A percentile compares a stretch with the other conserved stretches of the same genome.
Evolutionary conservation across 2,888 invertebrate genomes (phyloP).

Genomic region (Bruchidius siliquastri): DNA sequence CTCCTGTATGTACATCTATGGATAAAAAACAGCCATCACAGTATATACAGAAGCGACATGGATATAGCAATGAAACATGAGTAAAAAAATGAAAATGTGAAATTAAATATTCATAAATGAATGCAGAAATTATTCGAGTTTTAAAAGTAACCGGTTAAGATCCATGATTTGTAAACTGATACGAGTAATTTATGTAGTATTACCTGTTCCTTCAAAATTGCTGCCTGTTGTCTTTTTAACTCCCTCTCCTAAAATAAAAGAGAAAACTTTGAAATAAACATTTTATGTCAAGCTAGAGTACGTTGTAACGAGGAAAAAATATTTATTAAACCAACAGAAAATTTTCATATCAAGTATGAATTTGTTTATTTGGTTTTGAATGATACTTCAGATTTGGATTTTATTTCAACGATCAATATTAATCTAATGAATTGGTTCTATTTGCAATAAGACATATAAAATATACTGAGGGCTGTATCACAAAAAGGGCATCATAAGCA

Average conservation of each 20-base stretch:
- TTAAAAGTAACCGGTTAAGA: background rate
- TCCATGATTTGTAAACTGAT: background rate
- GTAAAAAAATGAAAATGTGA: constrained; percentile 7
- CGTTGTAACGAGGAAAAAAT: background rate
- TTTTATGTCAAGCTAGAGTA: too few relatives aligned
- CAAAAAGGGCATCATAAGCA: too few relatives aligned
- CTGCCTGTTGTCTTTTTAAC: constrained; percentile 83
- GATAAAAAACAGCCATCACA: constrained; percentile 48
- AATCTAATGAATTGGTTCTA: too few relatives aligned
- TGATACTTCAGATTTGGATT: too few relatives aligned
- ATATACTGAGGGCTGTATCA: too few relatives aligned
- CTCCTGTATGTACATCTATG: constrained; percentile 84
- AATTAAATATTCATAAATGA: background rate
- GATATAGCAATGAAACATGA: constrained; percentile 19
- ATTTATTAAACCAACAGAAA: constrained; percentile 3
- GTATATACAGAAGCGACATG: constrained; percentile 43
- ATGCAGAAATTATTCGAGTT: background rate
- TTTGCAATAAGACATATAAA: too few relatives aligned
- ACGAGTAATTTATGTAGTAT: constrained; percentile 29
- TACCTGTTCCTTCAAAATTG: constrained; percentile 89
- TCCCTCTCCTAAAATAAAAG: constrained; percentile 78
- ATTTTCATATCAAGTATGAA: too few relatives aligned
- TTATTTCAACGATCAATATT: too few relatives aligned
- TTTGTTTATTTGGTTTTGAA: too few relatives aligned
- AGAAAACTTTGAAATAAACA: constrained; percentile 1